A percentile compares a stretch with the other conserved stretches of the same genome.
Evolutionary conservation across 92 coral and sea anemone species (phyloP).

Genomic region (Porites divaricata): DNA sequence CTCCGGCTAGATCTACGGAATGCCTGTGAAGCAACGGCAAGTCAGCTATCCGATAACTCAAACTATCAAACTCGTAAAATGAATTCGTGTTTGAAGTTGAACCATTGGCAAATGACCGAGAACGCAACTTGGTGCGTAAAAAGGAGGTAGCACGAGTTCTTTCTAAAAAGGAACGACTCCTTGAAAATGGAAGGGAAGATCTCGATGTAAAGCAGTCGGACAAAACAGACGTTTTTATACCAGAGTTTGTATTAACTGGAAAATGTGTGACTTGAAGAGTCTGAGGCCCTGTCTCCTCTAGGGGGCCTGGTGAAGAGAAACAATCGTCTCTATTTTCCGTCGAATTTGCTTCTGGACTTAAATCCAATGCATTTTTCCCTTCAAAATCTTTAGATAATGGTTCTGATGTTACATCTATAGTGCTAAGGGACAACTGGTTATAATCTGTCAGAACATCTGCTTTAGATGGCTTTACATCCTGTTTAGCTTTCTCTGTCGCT

Average conservation of each 20-base stretch:
- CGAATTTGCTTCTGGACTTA: neutral
- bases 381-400: neutral
- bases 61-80: neutral
- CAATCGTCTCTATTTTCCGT: neutral
- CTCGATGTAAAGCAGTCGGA: neutral
- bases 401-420: neutral
- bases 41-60: neutral
- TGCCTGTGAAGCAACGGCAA: constrained; percentile 10
- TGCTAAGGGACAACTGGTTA: neutral
- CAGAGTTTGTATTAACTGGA: constrained; percentile 23
- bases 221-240: neutral
- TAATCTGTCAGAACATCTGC: neutral
- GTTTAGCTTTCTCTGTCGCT: neutral
- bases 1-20: neutral
- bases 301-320: too few species aligned
- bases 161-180: constrained; percentile 1
- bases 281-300: neutral
- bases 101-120: neutral
- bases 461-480: neutral
- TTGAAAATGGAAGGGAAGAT: neutral
- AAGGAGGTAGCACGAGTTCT: neutral
- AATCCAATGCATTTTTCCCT: neutral
- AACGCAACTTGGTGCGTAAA: neutral
- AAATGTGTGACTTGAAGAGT: constrained; percentile 47
- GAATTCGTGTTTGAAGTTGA: neutral